Percentiles rank a stretch among this genome's conserved stretches.
Evolutionary conservation across 1,140 invertebrate species (phyloP).

Genomic region (Drosophila ficusphila): DNA sequence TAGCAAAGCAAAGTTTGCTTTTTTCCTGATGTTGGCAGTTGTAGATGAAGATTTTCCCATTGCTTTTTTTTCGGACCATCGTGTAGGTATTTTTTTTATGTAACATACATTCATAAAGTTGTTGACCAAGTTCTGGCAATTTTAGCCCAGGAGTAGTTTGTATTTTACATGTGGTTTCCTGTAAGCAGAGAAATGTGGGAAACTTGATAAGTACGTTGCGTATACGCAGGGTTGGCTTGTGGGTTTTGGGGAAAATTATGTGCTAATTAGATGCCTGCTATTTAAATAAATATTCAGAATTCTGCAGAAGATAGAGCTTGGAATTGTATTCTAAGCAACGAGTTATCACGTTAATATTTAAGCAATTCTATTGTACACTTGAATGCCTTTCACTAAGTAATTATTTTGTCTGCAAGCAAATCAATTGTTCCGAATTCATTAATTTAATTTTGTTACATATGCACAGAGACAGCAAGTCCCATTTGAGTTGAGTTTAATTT

Average conservation of each 20-base stretch:
- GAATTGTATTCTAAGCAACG: too few relatives aligned
- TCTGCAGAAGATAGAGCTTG: too few relatives aligned
- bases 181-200: constrained; percentile 7
- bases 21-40: constrained; percentile 12
- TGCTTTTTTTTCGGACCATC: background rate
- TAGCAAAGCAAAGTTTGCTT: constrained; percentile 16
- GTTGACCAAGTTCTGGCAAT: constrained; percentile 11
- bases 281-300: background rate
- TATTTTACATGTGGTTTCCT: constrained; percentile 1
- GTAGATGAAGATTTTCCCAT: constrained; percentile 12
- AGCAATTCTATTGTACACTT: background rate
- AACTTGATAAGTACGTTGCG: constrained; percentile 12
- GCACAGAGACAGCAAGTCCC: background rate
- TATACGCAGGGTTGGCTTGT: background rate
- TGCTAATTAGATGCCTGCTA: background rate
- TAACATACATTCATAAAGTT: constrained; percentile 13
- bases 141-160: background rate
- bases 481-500: constrained; percentile 1
- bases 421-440: background rate
- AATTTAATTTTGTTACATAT: background rate
- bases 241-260: background rate
- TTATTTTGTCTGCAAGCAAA: background rate
- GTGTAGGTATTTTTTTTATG: background rate
- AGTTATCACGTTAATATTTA: too few relatives aligned
- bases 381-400: background rate